Evolutionary conservation across 1,140 invertebrate genomes (phyloP).

Genomic region (Psilanteris sp.): DNA sequence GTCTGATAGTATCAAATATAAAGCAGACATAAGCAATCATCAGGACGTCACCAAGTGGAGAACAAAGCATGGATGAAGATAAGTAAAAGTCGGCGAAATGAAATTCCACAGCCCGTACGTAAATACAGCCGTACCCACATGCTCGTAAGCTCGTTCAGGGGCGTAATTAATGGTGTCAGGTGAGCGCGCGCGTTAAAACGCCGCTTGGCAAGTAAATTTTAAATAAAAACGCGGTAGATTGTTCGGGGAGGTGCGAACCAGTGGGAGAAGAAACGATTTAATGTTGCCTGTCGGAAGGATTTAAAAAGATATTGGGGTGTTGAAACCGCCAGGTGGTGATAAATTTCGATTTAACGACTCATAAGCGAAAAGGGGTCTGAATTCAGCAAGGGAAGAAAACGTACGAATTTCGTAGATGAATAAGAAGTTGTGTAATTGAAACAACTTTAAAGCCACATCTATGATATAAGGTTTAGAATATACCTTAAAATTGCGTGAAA

Average conservation of each 20-base stretch:
- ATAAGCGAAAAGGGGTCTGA: slow-evolving; percentile 39
- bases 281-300: slow-evolving; percentile 63
- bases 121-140: slow-evolving; percentile 54
- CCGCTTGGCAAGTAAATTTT: slow-evolving; percentile 56
- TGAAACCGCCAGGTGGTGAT: slow-evolving; percentile 68
- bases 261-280: slow-evolving; percentile 61
- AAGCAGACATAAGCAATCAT: slow-evolving; percentile 55
- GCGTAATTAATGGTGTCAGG: slow-evolving; percentile 66
- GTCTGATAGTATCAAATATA: slow-evolving; percentile 38
- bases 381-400: slow-evolving; percentile 23
- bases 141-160: slow-evolving; percentile 54
- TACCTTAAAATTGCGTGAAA: too few species aligned
- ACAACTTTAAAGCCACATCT: too few species aligned
- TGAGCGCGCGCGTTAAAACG: slow-evolving; percentile 60
- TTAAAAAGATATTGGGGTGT: slow-evolving; percentile 58
- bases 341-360: slow-evolving; percentile 74
- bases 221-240: slow-evolving; percentile 59
- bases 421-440: slow-evolving; percentile 51
- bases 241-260: slow-evolving; percentile 60
- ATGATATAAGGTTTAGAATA: too few species aligned
- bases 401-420: slow-evolving; percentile 37
- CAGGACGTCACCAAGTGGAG: slow-evolving; percentile 52
- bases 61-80: slow-evolving; percentile 59
- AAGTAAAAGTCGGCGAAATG: slow-evolving; percentile 63
- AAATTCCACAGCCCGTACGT: slow-evolving; percentile 58